phyloP scores from a whole-genome alignment of 2,888 invertebrate genomes.

The Tetramorium bicarinatum region DNA sequence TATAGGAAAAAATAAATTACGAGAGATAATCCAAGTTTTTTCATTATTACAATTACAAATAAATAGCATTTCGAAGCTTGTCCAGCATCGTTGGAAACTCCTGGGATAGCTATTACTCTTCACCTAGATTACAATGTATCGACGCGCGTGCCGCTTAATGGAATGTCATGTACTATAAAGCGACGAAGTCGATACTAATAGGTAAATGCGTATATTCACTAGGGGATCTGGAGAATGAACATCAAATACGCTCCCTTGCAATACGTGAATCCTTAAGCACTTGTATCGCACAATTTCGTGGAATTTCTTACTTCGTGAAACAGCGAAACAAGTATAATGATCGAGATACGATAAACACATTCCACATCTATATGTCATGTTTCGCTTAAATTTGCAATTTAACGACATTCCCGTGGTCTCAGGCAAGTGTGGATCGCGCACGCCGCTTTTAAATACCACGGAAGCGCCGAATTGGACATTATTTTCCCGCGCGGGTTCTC shows the following conservation, averaged over 20 bases:
- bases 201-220: conserved; percentile 29
- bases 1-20: neutral
- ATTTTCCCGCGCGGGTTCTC: neutral
- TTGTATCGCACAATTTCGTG: neutral
- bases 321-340: neutral
- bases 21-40: neutral
- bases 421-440: neutral
- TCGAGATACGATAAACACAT: neutral
- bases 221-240: conserved; percentile 15
- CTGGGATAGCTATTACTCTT: conserved; percentile 29
- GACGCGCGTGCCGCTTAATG: conserved; percentile 37
- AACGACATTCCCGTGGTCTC: neutral
- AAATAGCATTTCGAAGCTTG: conserved; percentile 15
- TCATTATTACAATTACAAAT: neutral
- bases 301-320: neutral
- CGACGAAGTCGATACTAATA: conserved; percentile 47
- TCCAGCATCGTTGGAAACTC: conserved; percentile 4
- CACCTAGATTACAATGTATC: conserved; percentile 25
- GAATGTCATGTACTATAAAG: conserved; percentile 44
- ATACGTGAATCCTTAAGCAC: neutral
- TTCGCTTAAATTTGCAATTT: conserved; percentile 7
- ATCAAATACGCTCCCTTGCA: neutral
- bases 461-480: conserved; percentile 56
- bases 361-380: neutral
- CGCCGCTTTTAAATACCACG: neutral